Conservation (phyloP, 2,797 vertebrate species). For the Molossus alvarezi region DNA sequence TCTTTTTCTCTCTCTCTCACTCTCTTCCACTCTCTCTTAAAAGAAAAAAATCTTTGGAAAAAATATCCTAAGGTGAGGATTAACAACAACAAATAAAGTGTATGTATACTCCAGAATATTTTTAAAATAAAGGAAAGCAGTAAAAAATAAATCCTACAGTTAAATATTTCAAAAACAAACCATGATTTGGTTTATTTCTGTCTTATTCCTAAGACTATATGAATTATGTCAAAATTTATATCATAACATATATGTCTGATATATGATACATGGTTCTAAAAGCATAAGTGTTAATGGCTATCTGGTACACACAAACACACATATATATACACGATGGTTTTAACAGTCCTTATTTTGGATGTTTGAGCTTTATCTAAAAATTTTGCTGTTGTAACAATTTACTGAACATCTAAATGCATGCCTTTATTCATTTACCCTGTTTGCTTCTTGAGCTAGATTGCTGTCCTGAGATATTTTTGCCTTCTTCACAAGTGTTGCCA, state of each 20-base stretch:
- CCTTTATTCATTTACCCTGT: not conserved
- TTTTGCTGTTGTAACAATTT: not conserved
- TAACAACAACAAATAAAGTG: not conserved
- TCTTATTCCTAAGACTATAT: not conserved
- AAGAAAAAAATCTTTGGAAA: not conserved
- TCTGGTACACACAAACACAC: not conserved
- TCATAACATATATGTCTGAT: not conserved
- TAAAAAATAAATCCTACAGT: not conserved
- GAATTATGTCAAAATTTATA: not conserved
- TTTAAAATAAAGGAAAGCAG: not conserved
- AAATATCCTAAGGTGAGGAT: too few relatives aligned
- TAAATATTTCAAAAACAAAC: constrained; percentile 27
- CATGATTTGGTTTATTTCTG: not conserved
- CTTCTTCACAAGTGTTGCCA: not conserved
- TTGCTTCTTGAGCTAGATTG: not conserved
- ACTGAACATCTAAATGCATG: not conserved
- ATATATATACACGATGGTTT: not conserved
- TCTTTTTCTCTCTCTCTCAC: too few relatives aligned
- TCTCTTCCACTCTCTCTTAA: too few relatives aligned
- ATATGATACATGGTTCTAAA: not conserved
- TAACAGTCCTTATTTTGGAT: not conserved
- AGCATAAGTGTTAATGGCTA: not conserved
- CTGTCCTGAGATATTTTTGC: not conserved
- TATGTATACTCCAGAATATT: not conserved
- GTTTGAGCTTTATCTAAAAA: not conserved